Evolutionary conservation across 1,140 invertebrate species (phyloP).

Genomic region (Chelonus insularis): DNA sequence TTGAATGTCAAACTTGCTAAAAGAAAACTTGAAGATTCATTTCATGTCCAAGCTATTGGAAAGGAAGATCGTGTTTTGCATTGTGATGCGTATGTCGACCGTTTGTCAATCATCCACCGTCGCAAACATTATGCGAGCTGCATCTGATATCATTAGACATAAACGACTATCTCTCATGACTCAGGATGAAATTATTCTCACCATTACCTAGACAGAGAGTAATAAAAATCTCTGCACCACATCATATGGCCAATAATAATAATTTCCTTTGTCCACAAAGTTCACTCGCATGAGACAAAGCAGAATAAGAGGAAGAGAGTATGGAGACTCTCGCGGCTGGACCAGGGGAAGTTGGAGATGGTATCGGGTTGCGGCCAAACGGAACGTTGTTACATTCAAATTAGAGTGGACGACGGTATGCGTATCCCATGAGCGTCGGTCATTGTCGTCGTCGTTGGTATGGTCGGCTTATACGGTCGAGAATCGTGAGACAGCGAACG

Average conservation of each 20-base stretch:
- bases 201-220: too few species aligned
- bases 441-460: slow-evolving; percentile 35
- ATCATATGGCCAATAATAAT: slow-evolving; percentile 15
- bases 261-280: slow-evolving; percentile 26
- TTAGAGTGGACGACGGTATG: slow-evolving; percentile 59
- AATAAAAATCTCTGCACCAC: background rate
- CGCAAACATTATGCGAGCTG: slow-evolving; percentile 29
- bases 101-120: slow-evolving; percentile 56
- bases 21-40: slow-evolving; percentile 48
- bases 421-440: slow-evolving; percentile 35
- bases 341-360: slow-evolving; percentile 44
- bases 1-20: too few species aligned
- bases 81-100: slow-evolving; percentile 46
- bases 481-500: slow-evolving; percentile 26
- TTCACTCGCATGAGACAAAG: background rate
- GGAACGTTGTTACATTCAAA: slow-evolving; percentile 62
- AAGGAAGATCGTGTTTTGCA: slow-evolving; percentile 51
- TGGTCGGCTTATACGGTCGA: slow-evolving; percentile 20
- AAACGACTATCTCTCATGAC: too few species aligned
- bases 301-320: slow-evolving; percentile 17
- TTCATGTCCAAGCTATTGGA: slow-evolving; percentile 54
- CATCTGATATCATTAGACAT: slow-evolving; percentile 47
- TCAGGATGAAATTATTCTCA: too few species aligned
- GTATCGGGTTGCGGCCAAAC: slow-evolving; percentile 57
- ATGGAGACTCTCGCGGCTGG: slow-evolving; percentile 10